Evolutionary conservation across 2,113 vertebrate species (phyloP).

Genomic region (Psittacula cyanocephala): DNA sequence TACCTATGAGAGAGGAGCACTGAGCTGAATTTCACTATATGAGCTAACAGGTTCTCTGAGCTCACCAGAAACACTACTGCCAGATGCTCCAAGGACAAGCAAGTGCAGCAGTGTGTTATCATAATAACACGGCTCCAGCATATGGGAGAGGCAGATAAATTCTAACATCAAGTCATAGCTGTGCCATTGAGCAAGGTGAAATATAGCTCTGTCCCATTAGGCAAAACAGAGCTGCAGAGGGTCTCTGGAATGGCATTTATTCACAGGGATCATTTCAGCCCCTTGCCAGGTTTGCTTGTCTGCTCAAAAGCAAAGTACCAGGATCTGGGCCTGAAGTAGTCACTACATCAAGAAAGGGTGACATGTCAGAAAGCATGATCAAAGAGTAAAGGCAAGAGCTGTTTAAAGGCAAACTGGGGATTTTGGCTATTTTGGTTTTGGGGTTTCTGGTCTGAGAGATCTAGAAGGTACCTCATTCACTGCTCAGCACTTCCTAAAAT

Average conservation of each 20-base stretch:
- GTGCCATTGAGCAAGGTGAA: neutral
- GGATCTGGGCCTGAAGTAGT: neutral
- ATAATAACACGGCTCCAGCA: neutral
- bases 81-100: neutral
- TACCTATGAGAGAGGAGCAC: neutral
- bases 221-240: neutral
- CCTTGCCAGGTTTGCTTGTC: neutral
- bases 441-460: neutral
- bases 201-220: neutral
- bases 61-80: neutral
- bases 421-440: neutral
- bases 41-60: neutral
- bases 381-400: neutral
- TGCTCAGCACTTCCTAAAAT: neutral
- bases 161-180: neutral
- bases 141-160: neutral
- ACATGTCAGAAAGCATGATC: rapidly evolving
- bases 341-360: neutral
- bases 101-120: neutral
- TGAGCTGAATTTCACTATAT: neutral
- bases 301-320: neutral
- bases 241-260: neutral
- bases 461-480: neutral
- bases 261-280: rapidly evolving
- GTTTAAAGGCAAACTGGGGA: neutral